Base-by-base conservation (phyloP, 2,113 vertebrate genomes). In the Anthoscopus minutus region DNA sequence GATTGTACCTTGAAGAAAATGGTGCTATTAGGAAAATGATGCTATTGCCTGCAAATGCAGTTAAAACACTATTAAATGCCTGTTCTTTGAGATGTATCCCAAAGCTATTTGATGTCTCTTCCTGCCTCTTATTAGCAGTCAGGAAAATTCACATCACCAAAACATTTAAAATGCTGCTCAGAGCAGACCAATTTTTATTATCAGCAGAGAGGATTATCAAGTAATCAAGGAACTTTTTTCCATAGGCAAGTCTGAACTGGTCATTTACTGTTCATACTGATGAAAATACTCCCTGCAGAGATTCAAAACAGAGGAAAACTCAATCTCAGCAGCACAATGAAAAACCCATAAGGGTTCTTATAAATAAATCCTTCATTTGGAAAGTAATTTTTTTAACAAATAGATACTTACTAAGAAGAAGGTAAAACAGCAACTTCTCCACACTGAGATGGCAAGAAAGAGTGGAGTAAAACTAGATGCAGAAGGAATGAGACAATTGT, bases 21-120 rank as follows among this genome's bases (percentile, higher is more conserved):
- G 30, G 13, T 73, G 57, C 53, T 78, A 94, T 93, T 94, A 82
- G 93, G 86, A 79, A 81, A 94, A 89, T 74, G 30, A 33, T 79
- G 20, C 42, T 86, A 89, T 91, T 92, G 79, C 76, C 64, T 85
- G 40, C 40, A 94, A 93, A 91, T 54, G 40, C 78, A 89, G 77
- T 94, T 93, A 91, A 91, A 88, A 58, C 9, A 18, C 48, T 82
- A 86, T 90, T 95, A 95, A 94, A 79, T 72, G 35, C 2, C 21
- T 60, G 12, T 50, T 85, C 23, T 90, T 81, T 88, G 72, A 91
- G 96, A 96, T 40, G 78, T 24, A 88, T 60, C 44, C 66, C 64
- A 80, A 90, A 95, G 57, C 78, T 70, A 81, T 81, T 89, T 73
- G 27, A 67, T 62, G 38, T 51, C 16, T 82, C 47, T 83, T 93